Percentiles rank a stretch among this genome's conserved stretches.
phyloP scores from a whole-genome alignment of 2,888 invertebrate genomes.

The Gonocerus acuteangulatus region DNA sequence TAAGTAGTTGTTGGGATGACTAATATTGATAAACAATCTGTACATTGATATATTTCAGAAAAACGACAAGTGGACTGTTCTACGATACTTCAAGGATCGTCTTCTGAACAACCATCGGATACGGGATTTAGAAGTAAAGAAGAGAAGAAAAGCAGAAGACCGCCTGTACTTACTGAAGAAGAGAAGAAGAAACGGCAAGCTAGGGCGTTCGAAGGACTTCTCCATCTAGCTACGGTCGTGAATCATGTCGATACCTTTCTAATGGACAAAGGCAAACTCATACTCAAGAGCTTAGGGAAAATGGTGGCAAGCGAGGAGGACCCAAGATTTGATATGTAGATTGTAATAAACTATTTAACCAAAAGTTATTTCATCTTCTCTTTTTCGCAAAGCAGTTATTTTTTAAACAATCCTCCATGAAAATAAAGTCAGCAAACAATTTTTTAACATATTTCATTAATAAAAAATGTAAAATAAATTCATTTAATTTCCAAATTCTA shows the following conservation, averaged over 20 bases:
- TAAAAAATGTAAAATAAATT: too few species aligned
- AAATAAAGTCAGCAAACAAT: too few species aligned
- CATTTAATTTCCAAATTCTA: too few species aligned
- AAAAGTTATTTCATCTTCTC: too few species aligned
- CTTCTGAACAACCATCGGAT: not conserved
- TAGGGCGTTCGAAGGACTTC: conserved; percentile 7
- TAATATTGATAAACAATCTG: too few species aligned
- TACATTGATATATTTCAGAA: too few species aligned
- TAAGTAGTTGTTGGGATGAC: too few species aligned
- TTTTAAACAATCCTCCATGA: too few species aligned
- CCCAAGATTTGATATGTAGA: conserved; percentile 20
- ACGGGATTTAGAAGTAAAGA: too few species aligned
- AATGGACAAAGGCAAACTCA: conserved; percentile 28
- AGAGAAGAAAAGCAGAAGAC: not conserved
- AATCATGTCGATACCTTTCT: conserved; percentile 31
- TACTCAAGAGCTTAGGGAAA: conserved; percentile 26
- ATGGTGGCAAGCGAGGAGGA: conserved; percentile 31
- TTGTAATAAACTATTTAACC: not conserved
- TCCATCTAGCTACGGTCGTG: conserved; percentile 29
- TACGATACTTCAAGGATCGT: not conserved
- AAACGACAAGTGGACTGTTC: conserved; percentile 15
- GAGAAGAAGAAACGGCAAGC: conserved; percentile 1
- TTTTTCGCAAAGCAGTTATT: too few species aligned
- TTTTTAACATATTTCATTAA: too few species aligned
- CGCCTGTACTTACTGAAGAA: not conserved